phyloP scores from a whole-genome alignment of 2,888 invertebrate genomes.

The Mythimna lalbum region DNA sequence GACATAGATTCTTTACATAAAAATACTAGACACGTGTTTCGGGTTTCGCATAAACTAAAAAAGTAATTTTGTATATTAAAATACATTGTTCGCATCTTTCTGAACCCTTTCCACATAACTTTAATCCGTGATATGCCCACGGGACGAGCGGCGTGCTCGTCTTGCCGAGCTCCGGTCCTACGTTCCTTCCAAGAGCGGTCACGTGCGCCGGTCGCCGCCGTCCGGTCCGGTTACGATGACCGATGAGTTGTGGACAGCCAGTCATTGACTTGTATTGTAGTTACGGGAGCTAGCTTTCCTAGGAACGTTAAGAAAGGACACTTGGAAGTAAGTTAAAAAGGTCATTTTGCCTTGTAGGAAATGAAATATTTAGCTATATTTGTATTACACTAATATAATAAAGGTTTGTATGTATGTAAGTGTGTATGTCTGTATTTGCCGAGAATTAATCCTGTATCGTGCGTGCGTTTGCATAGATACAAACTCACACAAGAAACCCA shows the following conservation, averaged over 20 bases:
- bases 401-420: too few relatives aligned
- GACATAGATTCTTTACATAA: too few relatives aligned
- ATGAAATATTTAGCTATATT: too few relatives aligned
- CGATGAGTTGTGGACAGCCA: conserved; percentile 1
- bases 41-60: too few relatives aligned
- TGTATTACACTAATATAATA: too few relatives aligned
- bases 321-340: background rate
- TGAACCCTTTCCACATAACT: background rate
- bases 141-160: conserved; percentile 52
- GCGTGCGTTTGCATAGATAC: too few relatives aligned
- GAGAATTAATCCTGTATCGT: too few relatives aligned
- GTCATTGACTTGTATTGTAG: conserved; percentile 11
- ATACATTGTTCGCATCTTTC: background rate
- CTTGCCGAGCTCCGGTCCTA: conserved; percentile 16
- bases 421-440: too few relatives aligned
- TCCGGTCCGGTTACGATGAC: conserved; percentile 15
- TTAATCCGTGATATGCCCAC: conserved; percentile 30
- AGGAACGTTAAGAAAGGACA: background rate
- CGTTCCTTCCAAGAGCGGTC: conserved; percentile 21
- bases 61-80: too few relatives aligned
- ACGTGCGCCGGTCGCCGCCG: conserved; percentile 45
- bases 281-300: background rate
- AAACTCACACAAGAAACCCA: too few relatives aligned
- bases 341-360: background rate
- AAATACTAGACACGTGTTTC: too few relatives aligned